These are phyloP conservation scores for Danio aesculapii DNA, from an alignment of 2,797 vertebrate species.

Conservation along the genomic window DNA sequence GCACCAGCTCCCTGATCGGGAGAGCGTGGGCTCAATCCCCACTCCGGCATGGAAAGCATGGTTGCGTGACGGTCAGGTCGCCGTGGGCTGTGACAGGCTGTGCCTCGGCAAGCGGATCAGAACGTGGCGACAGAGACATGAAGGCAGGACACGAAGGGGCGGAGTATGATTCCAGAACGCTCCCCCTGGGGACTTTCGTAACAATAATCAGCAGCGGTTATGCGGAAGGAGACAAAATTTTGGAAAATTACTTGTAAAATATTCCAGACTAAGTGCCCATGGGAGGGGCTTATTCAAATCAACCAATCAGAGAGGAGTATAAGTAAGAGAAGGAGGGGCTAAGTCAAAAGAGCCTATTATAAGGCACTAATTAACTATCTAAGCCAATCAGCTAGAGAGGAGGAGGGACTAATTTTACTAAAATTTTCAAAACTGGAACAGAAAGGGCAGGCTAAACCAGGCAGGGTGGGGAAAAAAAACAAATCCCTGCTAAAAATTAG, in stretches of 20 bases:
- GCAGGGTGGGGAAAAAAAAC: too few species aligned
- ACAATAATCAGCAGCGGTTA: background rate
- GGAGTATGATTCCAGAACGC: background rate
- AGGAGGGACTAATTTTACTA: too few species aligned
- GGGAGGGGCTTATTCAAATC: too few species aligned
- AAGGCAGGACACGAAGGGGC: background rate
- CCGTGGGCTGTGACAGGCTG: background rate
- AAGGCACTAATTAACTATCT: too few species aligned
- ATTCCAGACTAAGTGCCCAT: background rate
- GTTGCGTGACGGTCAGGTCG: fast-evolving
- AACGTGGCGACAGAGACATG: fast-evolving
- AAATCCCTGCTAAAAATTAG: too few species aligned
- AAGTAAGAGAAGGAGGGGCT: too few species aligned
- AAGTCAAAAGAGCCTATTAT: too few species aligned
- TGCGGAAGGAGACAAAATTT: fast-evolving
- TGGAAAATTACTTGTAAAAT: background rate
- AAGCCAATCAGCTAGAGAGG: too few species aligned
- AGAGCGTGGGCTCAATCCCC: background rate
- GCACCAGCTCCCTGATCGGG: background rate
- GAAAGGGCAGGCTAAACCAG: too few species aligned
- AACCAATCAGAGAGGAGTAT: too few species aligned
- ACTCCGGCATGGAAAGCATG: background rate
- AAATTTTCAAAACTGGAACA: too few species aligned
- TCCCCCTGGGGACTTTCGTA: background rate
- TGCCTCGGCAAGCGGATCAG: background rate